phyloP scores from a whole-genome alignment of 2,797 vertebrate species.

The Heliangelus exortis region DNA sequence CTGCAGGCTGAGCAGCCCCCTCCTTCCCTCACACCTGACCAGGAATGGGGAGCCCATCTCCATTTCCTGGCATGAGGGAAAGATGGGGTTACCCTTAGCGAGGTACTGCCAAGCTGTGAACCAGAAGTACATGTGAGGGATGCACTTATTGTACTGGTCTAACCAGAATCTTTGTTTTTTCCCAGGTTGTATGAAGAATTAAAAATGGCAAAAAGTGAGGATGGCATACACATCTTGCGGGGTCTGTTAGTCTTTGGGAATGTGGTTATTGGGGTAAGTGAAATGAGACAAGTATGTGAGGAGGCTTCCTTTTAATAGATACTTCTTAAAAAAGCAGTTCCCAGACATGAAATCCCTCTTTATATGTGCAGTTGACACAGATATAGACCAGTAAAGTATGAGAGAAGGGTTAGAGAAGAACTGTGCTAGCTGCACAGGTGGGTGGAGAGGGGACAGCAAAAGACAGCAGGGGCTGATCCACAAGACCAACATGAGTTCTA shows the following conservation, averaged over 20 bases:
- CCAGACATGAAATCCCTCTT: not conserved
- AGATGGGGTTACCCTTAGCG: not conserved
- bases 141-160: not conserved
- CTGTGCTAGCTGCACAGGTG: not conserved
- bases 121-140: fast-evolving
- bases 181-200: conserved; percentile 29
- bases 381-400: not conserved
- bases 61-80: not conserved
- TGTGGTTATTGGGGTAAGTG: conserved; percentile 81
- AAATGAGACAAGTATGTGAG: not conserved
- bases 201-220: conserved; percentile 76
- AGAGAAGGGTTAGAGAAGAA: not conserved
- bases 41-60: not conserved
- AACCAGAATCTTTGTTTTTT: not conserved
- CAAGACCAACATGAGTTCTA: not conserved
- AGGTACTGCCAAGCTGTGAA: not conserved
- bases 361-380: not conserved
- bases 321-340: not conserved
- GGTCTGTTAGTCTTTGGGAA: conserved; percentile 80
- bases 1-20: not conserved
- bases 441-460: not conserved
- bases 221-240: conserved; percentile 74
- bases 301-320: not conserved
- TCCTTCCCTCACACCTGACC: not conserved
- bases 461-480: not conserved